These are phyloP conservation scores for Uropetala carovei DNA, from an alignment of 2,888 invertebrate species.

Conservation along the genomic window DNA sequence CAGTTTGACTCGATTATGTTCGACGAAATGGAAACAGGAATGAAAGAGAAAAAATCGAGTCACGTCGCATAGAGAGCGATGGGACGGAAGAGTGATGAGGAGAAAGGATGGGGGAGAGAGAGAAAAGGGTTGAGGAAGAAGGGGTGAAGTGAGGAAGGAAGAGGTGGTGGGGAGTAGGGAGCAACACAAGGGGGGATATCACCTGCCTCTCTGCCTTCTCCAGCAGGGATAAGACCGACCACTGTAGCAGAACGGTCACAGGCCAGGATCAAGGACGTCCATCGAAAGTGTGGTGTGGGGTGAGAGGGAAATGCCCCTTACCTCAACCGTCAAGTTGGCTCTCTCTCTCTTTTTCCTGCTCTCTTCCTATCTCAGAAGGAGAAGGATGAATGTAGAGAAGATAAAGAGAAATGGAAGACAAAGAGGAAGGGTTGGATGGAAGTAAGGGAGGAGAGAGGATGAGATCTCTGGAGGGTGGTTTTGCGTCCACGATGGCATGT, in stretches of 20 bases:
- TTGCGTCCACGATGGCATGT: background rate
- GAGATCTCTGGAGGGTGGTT: background rate
- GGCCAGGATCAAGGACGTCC: slow-evolving; percentile 62
- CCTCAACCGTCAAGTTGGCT: background rate
- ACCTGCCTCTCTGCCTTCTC: slow-evolving; percentile 1
- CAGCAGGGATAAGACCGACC: slow-evolving; percentile 23
- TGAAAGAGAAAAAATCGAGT: background rate
- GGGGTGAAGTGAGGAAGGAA: background rate
- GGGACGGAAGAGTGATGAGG: no score
- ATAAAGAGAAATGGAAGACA: background rate
- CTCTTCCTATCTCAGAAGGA: background rate
- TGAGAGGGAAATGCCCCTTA: slow-evolving; percentile 19
- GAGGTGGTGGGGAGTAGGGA: background rate
- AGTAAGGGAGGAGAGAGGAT: background rate
- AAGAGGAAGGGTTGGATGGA: background rate
- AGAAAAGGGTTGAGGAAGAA: background rate
- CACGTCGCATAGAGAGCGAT: no score
- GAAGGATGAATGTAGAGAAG: background rate
- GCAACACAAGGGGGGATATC: slow-evolving; percentile 38
- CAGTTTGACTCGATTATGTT: background rate
- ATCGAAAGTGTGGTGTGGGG: slow-evolving; percentile 11
- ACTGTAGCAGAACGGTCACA: slow-evolving; percentile 63
- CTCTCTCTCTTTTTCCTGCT: background rate
- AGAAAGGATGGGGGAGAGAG: background rate
- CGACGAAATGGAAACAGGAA: slow-evolving; percentile 8